Evolutionary conservation across 2,113 vertebrate genomes (phyloP), one percentile per base, ranked within the genome.

Genomic region (Sinosuthora webbiana): DNA sequence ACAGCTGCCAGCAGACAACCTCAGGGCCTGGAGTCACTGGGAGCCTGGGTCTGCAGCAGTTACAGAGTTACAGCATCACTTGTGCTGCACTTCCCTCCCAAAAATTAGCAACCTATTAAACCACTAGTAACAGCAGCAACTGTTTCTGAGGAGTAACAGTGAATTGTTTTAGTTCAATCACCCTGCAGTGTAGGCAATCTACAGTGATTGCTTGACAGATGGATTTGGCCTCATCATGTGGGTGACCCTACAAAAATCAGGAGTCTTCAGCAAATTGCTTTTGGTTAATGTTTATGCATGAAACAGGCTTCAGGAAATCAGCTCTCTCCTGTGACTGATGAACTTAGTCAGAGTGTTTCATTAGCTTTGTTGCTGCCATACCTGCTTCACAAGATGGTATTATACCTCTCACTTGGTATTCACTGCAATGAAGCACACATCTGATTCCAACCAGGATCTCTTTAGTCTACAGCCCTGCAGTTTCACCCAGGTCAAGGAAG

Each of bases 41-140:
- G 5, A 88, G 30, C 42, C 5, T 0, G 13, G 20, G 19, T 30
- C 60, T 44, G 31, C 9, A 62, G 33, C 49, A 56, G 49, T 19
- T 75, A 27, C 27, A 50, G 23, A 77, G 39, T 12, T 39, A 59
- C 15, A 73, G 31, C 37, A 60, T 10, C 8, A 53, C 8, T 33
- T 10, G 3, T 12, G 19, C 21, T 1, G 0, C 27, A 30, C 7
- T 56, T 62, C 24, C 9, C 19, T 37, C 28, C 45, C 41, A 68
- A 63, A 67, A 63, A 83, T 8, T 2, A 49, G n/a, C 21, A 23
- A 62, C 3, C 25, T 63, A 35, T 10, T n/a, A 50, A 84, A 41
- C 7, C 49, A 56, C 17, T 65, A 39, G 28, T 16, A 78, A 55
- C 33, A 47, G 28, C 10, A 78, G 70, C 25, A 74, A 57, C 31